Evolutionary conservation across 2,888 invertebrate species (phyloP).

Genomic region (Xiphydria camelus): DNA sequence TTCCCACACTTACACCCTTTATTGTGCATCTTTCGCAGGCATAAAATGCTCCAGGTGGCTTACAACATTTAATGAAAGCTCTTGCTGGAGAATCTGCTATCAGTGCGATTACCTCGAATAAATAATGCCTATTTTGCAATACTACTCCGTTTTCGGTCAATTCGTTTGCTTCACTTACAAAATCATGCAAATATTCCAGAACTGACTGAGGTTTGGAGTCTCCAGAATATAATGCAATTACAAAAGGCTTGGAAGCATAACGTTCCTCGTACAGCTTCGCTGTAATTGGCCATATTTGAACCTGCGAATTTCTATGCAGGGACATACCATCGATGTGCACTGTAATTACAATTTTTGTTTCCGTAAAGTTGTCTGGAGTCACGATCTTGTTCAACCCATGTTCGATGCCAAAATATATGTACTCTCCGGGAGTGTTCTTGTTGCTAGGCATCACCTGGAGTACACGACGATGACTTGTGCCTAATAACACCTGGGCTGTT

Average conservation of each 20-base stretch:
- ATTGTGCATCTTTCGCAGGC: slow-evolving; percentile 18
- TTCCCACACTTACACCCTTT: slow-evolving; percentile 9
- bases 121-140: slow-evolving; percentile 12
- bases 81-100: slow-evolving; percentile 20
- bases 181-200: slow-evolving; percentile 15
- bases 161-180: slow-evolving; percentile 13
- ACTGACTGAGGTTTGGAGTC: slow-evolving; percentile 15
- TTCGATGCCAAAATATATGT: slow-evolving; percentile 12
- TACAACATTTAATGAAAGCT: slow-evolving; percentile 19
- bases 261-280: slow-evolving; percentile 6
- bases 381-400: slow-evolving; percentile 8
- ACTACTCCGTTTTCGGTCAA: slow-evolving; percentile 11
- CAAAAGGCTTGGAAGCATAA: slow-evolving; percentile 16
- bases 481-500: slow-evolving; percentile 2
- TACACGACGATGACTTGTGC: background rate
- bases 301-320: slow-evolving; percentile 13
- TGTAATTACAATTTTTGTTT: slow-evolving; percentile 16
- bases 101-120: slow-evolving; percentile 9
- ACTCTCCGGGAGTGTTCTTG: background rate
- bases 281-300: slow-evolving; percentile 18
- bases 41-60: slow-evolving; percentile 16
- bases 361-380: slow-evolving; percentile 11
- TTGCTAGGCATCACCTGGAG: background rate
- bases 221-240: slow-evolving; percentile 18
- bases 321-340: slow-evolving; percentile 21